phyloP scores from a whole-genome alignment of 2,888 invertebrate genomes.

The Cataglyphis livida region DNA sequence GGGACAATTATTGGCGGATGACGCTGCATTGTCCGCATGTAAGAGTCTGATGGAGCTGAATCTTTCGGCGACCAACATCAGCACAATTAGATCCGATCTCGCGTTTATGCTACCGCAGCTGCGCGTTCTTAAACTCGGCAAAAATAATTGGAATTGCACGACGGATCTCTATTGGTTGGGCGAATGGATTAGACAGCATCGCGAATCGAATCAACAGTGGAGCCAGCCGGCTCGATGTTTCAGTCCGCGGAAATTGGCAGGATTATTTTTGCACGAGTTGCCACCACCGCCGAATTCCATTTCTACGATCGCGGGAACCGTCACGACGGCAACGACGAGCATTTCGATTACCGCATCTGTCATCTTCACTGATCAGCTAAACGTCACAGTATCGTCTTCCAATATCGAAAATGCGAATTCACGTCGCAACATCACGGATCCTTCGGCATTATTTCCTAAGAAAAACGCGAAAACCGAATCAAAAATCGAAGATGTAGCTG shows the following conservation, averaged over 20 bases:
- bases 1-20: slow-evolving; percentile 90
- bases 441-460: slow-evolving; percentile 22
- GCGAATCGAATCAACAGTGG: slow-evolving; percentile 78
- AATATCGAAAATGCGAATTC: slow-evolving; percentile 50
- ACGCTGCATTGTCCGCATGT: slow-evolving; percentile 90
- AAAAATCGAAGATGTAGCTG: neutral
- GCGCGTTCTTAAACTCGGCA: slow-evolving; percentile 89
- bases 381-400: slow-evolving; percentile 60
- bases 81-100: slow-evolving; percentile 89
- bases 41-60: slow-evolving; percentile 90
- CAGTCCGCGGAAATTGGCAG: slow-evolving; percentile 70
- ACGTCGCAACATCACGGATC: slow-evolving; percentile 30
- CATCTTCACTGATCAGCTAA: slow-evolving; percentile 44
- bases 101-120: slow-evolving; percentile 90
- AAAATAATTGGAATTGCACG: slow-evolving; percentile 91
- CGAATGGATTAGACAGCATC: slow-evolving; percentile 89
- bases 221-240: slow-evolving; percentile 78
- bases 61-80: slow-evolving; percentile 88
- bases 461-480: slow-evolving; percentile 25
- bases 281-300: slow-evolving; percentile 71
- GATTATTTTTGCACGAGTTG: slow-evolving; percentile 76
- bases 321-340: slow-evolving; percentile 20
- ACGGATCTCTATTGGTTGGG: slow-evolving; percentile 88
- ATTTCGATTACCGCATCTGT: slow-evolving; percentile 57
- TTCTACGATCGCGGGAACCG: slow-evolving; percentile 60